Evolutionary conservation across 2,113 vertebrate genomes (phyloP), one percentile per base, ranked within the genome.

Genomic region (Semnornis frantzii): DNA sequence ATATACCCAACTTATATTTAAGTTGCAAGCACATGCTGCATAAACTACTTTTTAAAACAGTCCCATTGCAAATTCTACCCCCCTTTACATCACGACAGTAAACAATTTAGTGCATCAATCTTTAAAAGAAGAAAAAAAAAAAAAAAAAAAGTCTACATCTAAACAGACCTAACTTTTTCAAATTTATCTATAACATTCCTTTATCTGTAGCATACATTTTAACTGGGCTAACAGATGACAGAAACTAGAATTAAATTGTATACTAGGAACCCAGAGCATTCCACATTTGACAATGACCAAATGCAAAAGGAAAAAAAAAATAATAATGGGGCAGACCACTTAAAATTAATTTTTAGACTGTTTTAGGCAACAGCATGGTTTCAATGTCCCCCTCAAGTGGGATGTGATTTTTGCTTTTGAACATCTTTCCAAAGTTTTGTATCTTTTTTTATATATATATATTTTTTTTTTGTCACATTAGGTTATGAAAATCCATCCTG

Each of bases 1-100:
- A 98, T 98, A 98, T 98, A 98, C 98, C 97, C 98, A 98, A 98
- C 98, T 98, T 98, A 97, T 98, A 96, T 98, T 98, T 98, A 98
- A 98, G 98, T 98, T 98, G 98, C 98, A 98, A 98, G 98, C 98
- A 98, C 98, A 99, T 99, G 98, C 98, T 98, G 98, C 97, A 98
- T 97, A 98, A 98, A 98, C 98, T 98, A 98, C 97, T 98, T 98
- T 98, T 96, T 97, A 97, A 98, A 98, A 98, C 98, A 98, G 97
- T 98, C 97, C 98, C 98, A 65, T 98, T 97, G 97, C 97, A 98
- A 98, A 98, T 98, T 96, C 98, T 98, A 97, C 98, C 97, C 98
- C 98, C 98, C 97, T 89, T 97, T 97, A 98, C 97, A 98, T 98
- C 97, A 98, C 97, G 97, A 98, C 98, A 98, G 98, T 98, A 98